A percentile compares a stretch with the other conserved stretches of the same genome.
Conservation (phyloP, 2,113 vertebrate genomes). For the Scomber japonicus region DNA sequence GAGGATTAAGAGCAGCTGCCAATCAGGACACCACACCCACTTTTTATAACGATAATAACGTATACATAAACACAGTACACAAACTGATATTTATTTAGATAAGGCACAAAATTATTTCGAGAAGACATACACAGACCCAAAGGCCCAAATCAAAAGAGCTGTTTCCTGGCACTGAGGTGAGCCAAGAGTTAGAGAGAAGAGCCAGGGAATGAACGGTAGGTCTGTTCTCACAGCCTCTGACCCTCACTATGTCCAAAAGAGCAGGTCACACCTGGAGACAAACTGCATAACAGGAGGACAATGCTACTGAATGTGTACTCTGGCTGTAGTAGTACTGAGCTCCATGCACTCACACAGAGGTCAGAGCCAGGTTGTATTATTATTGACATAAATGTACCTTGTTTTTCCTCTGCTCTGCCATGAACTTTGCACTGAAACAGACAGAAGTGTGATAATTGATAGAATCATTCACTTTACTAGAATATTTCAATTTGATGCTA, state of each 20-base stretch:
- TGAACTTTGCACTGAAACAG: too few species aligned
- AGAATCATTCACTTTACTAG: too few species aligned
- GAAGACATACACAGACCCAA: conserved; percentile 2
- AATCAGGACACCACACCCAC: too few species aligned
- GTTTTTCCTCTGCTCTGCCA: too few species aligned
- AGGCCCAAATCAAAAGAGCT: conserved; percentile 28
- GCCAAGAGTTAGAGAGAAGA: conserved; percentile 45
- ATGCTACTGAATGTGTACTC: neutral
- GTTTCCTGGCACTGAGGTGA: conserved; percentile 32
- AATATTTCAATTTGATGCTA: too few species aligned
- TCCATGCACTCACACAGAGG: neutral
- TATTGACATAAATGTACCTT: too few species aligned
- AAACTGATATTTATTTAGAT: too few species aligned
- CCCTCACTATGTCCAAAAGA: neutral
- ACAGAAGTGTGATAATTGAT: too few species aligned
- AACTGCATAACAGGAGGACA: neutral
- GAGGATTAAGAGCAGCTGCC: too few species aligned
- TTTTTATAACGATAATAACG: too few species aligned
- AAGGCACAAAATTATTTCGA: neutral
- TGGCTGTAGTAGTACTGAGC: neutral
- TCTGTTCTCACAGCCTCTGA: conserved; percentile 60
- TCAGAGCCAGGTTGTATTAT: neutral
- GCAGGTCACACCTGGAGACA: neutral
- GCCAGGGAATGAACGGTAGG: conserved; percentile 57
- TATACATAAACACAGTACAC: neutral